Conservation (phyloP, 2,113 vertebrate genomes). For the Corynorhinus townsendii region DNA sequence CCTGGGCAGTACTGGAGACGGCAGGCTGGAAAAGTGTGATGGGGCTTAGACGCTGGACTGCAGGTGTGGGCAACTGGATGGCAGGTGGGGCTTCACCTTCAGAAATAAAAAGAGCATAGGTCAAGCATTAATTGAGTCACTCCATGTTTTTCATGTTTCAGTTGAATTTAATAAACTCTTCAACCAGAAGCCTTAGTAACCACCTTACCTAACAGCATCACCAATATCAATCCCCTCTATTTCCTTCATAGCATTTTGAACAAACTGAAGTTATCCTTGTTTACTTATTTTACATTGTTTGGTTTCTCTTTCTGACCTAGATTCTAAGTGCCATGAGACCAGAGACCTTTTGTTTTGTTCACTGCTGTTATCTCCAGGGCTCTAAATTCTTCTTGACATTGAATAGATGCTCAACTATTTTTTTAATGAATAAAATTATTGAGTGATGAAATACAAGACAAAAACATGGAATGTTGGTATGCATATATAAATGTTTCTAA, state of each 20-base stretch:
- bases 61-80: constrained; percentile 68
- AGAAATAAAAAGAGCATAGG: constrained; percentile 62
- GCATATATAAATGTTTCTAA: not conserved
- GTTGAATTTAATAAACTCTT: not conserved
- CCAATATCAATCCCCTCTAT: not conserved
- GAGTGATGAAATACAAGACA: not conserved
- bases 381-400: not conserved
- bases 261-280: not conserved
- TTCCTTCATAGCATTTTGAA: not conserved
- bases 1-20: constrained; percentile 67
- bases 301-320: not conserved
- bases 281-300: not conserved
- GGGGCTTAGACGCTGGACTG: constrained; percentile 73
- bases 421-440: constrained; percentile 26
- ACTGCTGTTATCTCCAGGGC: not conserved
- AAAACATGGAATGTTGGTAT: constrained; percentile 5
- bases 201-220: not conserved
- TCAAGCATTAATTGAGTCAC: not conserved
- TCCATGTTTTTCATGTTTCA: not conserved
- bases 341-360: not conserved
- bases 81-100: constrained; percentile 76
- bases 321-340: not conserved
- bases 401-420: not conserved
- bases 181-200: not conserved
- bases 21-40: constrained; percentile 79